phyloP scores from a whole-genome alignment of 1,140 invertebrate species.

The Drosophila sucinea region DNA sequence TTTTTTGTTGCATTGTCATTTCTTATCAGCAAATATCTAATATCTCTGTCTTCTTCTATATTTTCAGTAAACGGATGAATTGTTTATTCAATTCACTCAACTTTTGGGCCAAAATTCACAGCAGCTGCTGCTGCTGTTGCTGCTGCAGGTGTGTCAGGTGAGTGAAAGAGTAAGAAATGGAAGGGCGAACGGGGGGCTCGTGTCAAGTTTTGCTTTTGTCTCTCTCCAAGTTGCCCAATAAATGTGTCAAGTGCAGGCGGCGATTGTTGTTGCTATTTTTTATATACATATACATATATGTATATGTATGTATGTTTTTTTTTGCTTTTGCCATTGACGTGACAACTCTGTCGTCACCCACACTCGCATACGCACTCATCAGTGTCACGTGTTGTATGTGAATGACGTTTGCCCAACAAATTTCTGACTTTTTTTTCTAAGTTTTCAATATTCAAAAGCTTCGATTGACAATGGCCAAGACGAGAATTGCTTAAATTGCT shows the following conservation, averaged over 20 bases:
- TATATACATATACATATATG: not conserved
- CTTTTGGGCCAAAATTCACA: not conserved
- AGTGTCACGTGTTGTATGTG: slow-evolving; percentile 33
- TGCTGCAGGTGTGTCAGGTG: not conserved
- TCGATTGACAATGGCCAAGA: not conserved
- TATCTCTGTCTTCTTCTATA: not conserved
- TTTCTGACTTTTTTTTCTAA: slow-evolving; percentile 34
- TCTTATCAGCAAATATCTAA: slow-evolving; percentile 7
- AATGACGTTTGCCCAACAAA: slow-evolving; percentile 59
- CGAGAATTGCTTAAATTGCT: too few relatives aligned
- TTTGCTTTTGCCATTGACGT: slow-evolving; percentile 68
- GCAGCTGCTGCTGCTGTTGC: not conserved
- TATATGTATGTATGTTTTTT: not conserved
- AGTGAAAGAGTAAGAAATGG: not conserved
- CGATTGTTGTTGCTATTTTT: slow-evolving; percentile 4
- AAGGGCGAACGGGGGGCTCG: not conserved
- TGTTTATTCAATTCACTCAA: not conserved
- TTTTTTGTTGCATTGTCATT: not conserved
- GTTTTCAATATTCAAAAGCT: slow-evolving; percentile 37
- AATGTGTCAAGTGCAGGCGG: slow-evolving; percentile 78
- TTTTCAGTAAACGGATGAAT: slow-evolving; percentile 4
- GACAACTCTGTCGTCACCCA: slow-evolving; percentile 54
- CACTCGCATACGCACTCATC: slow-evolving; percentile 24
- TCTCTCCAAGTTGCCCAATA: slow-evolving; percentile 68
- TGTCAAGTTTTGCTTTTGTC: slow-evolving; percentile 69